Evolutionary conservation across 2,888 invertebrate species (phyloP).

Genomic region (Ectemnius continuus): DNA sequence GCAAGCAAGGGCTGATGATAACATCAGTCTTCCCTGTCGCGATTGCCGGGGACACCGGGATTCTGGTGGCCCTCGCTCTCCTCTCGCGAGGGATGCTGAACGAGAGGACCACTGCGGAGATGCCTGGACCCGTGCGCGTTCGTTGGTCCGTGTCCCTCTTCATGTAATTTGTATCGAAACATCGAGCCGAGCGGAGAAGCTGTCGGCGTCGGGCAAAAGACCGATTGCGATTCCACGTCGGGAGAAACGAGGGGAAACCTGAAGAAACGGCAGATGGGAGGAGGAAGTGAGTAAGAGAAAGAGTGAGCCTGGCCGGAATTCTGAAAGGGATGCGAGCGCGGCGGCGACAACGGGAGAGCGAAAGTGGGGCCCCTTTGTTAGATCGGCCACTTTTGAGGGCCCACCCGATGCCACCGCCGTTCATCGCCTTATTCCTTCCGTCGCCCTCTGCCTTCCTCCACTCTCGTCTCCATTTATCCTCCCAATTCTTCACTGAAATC

Average conservation of each 20-base stretch:
- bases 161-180: constrained; percentile 77
- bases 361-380: constrained; percentile 30
- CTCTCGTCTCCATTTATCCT: not conserved
- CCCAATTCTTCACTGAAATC: too few species aligned
- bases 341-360: not conserved
- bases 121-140: constrained; percentile 29
- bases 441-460: not conserved
- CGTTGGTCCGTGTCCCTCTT: constrained; percentile 64
- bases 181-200: constrained; percentile 66
- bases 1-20: constrained; percentile 68
- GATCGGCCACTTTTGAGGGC: constrained; percentile 28
- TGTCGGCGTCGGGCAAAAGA: constrained; percentile 70
- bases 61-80: not conserved
- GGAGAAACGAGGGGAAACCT: constrained; percentile 55
- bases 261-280: constrained; percentile 46
- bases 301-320: not conserved
- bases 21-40: constrained; percentile 70
- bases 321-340: constrained; percentile 21
- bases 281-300: constrained; percentile 37
- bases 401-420: constrained; percentile 2
- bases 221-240: constrained; percentile 65
- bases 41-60: constrained; percentile 21
- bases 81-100: constrained; percentile 11
- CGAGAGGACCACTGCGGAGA: constrained; percentile 28
- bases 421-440: not conserved